These are phyloP conservation scores for Melipona bicolor DNA, from an alignment of 2,888 invertebrate genomes.

Conservation along the genomic window DNA sequence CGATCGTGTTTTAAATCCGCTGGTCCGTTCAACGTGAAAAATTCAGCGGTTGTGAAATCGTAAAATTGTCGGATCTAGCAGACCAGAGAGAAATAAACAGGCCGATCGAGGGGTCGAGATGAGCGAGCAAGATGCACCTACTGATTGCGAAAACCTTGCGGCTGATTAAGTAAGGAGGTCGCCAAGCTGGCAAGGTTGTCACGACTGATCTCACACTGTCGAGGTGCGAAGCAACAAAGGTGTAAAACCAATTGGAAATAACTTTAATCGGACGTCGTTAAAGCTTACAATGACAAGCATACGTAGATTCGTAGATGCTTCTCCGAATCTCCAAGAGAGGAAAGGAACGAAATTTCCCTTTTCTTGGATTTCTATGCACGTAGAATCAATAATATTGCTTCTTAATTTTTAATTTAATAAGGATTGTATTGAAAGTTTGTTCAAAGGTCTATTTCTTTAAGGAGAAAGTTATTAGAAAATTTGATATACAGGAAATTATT, in stretches of 20 bases:
- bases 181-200: slow-evolving; percentile 41
- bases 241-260: neutral
- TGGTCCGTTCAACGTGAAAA: neutral
- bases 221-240: neutral
- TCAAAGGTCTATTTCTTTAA: neutral
- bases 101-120: slow-evolving; percentile 21
- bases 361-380: neutral
- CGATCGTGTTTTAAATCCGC: neutral
- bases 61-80: neutral
- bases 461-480: neutral
- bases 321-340: neutral
- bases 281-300: neutral
- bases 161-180: slow-evolving; percentile 63
- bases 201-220: slow-evolving; percentile 26
- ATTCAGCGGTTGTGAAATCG: slow-evolving; percentile 23
- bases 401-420: neutral
- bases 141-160: slow-evolving; percentile 42
- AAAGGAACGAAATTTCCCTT: neutral
- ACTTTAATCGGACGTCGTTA: neutral
- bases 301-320: too few relatives aligned
- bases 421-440: neutral
- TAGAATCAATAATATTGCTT: neutral
- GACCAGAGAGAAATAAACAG: slow-evolving; percentile 41
- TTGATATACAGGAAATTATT: too few relatives aligned
- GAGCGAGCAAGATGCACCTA: slow-evolving; percentile 28